Evolutionary conservation across 2,888 invertebrate genomes (phyloP).

Genomic region (Emmelina monodactyla): DNA sequence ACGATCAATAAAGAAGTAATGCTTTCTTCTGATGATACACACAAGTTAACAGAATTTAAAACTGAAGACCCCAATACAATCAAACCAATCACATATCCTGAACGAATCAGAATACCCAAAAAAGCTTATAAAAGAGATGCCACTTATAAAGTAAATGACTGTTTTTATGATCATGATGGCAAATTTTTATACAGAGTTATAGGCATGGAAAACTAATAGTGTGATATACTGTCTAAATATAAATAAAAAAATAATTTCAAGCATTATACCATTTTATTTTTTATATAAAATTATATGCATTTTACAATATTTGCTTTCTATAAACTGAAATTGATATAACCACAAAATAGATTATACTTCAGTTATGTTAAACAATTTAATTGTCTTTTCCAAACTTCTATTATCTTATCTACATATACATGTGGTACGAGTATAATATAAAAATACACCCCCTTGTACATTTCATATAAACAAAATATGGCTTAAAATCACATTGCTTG

Average conservation of each 20-base stretch:
- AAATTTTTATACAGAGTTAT: slow-evolving; percentile 81
- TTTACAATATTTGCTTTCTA: slow-evolving; percentile 43
- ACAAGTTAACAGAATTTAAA: slow-evolving; percentile 25
- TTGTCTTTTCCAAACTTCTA: too few species aligned
- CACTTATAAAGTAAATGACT: slow-evolving; percentile 78
- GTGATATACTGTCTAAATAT: slow-evolving; percentile 9
- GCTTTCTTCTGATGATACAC: slow-evolving; percentile 17
- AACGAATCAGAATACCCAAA: slow-evolving; percentile 74
- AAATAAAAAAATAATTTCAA: slow-evolving; percentile 5
- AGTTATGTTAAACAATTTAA: neutral
- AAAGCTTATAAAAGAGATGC: slow-evolving; percentile 68
- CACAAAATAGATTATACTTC: slow-evolving; percentile 8
- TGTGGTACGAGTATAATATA: slow-evolving; percentile 20
- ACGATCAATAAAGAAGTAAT: slow-evolving; percentile 27
- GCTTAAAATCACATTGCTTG: slow-evolving; percentile 24
- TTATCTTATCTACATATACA: too few species aligned
- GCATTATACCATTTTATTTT: slow-evolving; percentile 22
- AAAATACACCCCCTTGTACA: slow-evolving; percentile 39
- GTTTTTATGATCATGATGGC: slow-evolving; percentile 83
- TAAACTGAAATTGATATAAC: slow-evolving; percentile 21
- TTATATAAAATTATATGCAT: slow-evolving; percentile 57
- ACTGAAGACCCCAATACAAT: slow-evolving; percentile 23
- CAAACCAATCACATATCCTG: slow-evolving; percentile 50
- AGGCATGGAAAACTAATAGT: slow-evolving; percentile 59
- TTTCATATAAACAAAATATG: slow-evolving; percentile 47